phyloP scores from a whole-genome alignment of 1,140 invertebrate species.

The Heterodera carotae region DNA sequence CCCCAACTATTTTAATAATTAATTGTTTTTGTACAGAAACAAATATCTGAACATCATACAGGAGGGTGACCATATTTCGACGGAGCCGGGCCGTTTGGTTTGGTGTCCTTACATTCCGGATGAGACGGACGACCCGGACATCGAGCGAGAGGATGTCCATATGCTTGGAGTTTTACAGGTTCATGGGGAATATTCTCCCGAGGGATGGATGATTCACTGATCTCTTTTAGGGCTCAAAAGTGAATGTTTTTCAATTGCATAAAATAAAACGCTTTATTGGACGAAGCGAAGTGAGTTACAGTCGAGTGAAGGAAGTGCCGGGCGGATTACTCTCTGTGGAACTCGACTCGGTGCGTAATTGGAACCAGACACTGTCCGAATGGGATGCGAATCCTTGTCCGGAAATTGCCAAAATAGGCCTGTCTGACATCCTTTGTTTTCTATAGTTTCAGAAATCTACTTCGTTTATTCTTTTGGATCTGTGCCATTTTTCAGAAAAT shows the following conservation, averaged over 20 bases:
- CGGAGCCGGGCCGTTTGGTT: constrained; percentile 29
- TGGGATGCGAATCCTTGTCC: too few relatives aligned
- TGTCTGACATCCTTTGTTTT: not conserved
- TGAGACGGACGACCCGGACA: constrained; percentile 35
- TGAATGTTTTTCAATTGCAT: constrained; percentile 42
- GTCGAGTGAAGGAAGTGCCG: constrained; percentile 30
- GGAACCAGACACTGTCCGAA: too few relatives aligned
- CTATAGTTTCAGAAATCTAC: not conserved
- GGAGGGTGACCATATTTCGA: constrained; percentile 18
- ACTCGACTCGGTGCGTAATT: constrained; percentile 30
- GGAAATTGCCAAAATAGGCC: not conserved
- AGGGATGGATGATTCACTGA: too few relatives aligned
- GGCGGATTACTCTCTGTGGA: constrained; percentile 12
- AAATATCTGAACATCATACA: constrained; percentile 51
- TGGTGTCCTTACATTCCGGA: constrained; percentile 49
- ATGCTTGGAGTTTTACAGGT: constrained; percentile 41
- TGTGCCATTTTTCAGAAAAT: constrained; percentile 30
- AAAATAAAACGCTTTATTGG: constrained; percentile 43
- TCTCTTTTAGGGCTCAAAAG: constrained; percentile 37
- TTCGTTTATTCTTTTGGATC: not conserved
- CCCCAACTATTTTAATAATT: too few relatives aligned
- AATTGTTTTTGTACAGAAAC: constrained; percentile 4
- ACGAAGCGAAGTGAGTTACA: constrained; percentile 36
- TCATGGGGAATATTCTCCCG: too few relatives aligned
- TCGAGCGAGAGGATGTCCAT: constrained; percentile 26